These are phyloP conservation scores for Elysia chlorotica DNA, from an alignment of 1,140 invertebrate species.

Conservation along the genomic window DNA sequence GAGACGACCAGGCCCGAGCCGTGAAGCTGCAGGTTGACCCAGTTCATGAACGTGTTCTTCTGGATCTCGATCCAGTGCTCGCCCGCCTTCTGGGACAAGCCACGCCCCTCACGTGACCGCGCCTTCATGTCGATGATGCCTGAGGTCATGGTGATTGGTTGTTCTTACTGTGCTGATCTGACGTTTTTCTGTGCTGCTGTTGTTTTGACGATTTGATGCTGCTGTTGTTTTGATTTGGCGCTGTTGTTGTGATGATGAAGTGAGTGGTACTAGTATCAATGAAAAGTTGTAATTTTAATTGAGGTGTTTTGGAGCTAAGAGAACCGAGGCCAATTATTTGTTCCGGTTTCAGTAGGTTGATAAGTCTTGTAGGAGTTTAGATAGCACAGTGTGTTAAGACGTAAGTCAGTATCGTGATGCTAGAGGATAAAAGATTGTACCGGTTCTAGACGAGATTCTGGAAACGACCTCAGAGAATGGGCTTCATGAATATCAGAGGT, in stretches of 20 bases:
- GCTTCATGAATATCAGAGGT: too few relatives aligned
- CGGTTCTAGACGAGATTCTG: too few relatives aligned
- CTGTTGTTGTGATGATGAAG: not conserved
- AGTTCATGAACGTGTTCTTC: slow-evolving; percentile 95
- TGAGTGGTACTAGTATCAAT: not conserved
- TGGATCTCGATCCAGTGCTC: slow-evolving; percentile 74
- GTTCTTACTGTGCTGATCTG: not conserved
- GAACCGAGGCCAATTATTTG: not conserved
- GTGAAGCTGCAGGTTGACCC: slow-evolving; percentile 92
- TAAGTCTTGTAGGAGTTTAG: too few relatives aligned
- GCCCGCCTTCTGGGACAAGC: slow-evolving; percentile 40
- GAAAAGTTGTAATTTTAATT: not conserved
- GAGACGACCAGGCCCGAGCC: slow-evolving; percentile 55
- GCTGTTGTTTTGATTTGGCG: not conserved
- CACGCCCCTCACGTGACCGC: slow-evolving; percentile 30
- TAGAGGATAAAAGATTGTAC: too few relatives aligned
- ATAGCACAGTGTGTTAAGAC: too few relatives aligned
- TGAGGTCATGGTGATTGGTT: slow-evolving; percentile 23
- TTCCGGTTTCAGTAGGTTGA: too few relatives aligned
- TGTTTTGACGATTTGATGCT: not conserved
- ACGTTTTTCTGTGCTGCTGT: not conserved
- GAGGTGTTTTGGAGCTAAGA: not conserved
- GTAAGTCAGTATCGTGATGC: too few relatives aligned
- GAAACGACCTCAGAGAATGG: too few relatives aligned
- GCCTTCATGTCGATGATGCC: slow-evolving; percentile 31